Evolutionary conservation across 2,113 vertebrate genomes (phyloP).

Genomic region (Cochlearius cochlearius): DNA sequence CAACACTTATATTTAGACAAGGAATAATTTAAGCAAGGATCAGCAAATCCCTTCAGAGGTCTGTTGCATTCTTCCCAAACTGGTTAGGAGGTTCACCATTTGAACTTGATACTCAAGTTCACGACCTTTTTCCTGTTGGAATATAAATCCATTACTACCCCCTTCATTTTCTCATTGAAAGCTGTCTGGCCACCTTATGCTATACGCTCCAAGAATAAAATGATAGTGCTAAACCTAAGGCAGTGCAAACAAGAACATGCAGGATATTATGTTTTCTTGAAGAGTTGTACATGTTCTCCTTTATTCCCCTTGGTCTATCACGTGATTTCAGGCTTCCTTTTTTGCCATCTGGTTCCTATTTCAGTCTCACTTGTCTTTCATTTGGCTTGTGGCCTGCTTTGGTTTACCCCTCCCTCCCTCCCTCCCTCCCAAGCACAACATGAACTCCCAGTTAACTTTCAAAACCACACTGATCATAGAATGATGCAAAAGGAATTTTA

Average conservation of each 20-base stretch:
- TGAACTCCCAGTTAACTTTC: not conserved
- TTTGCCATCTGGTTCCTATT: not conserved
- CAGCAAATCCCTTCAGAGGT: not conserved
- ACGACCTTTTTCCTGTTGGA: not conserved
- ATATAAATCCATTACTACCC: not conserved
- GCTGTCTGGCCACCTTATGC: not conserved
- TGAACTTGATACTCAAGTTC: not conserved
- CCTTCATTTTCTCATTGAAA: not conserved
- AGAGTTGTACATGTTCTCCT: not conserved
- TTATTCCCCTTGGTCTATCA: not conserved
- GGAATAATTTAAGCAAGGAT: not conserved
- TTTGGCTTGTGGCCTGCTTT: not conserved
- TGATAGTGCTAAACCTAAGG: not conserved
- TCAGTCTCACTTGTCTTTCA: not conserved
- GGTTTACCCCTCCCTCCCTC: not conserved
- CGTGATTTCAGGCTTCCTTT: not conserved
- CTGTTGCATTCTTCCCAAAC: not conserved
- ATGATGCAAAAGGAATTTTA: not conserved
- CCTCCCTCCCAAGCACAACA: not conserved
- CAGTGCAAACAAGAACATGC: not conserved
- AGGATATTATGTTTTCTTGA: not conserved
- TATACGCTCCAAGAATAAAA: not conserved
- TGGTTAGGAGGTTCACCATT: not conserved
- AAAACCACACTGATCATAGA: not conserved
- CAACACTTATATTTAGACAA: not conserved